A percentile compares a stretch with the other conserved stretches of the same genome.
Evolutionary conservation across 2,888 invertebrate genomes (phyloP).

Genomic region (Polyommatus iphigenia): DNA sequence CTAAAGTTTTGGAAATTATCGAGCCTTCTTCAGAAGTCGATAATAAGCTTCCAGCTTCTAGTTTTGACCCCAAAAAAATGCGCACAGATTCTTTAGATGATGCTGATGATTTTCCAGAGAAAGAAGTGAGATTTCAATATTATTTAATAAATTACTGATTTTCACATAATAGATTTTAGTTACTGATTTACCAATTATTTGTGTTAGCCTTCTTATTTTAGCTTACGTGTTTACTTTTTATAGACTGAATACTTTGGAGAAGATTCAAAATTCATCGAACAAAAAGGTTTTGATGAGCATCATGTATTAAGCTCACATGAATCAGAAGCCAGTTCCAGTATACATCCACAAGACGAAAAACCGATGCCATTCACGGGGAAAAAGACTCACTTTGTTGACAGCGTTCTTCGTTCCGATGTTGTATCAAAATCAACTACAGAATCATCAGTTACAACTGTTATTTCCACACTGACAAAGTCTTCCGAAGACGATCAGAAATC

Average conservation of each 20-base stretch:
- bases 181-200: not conserved
- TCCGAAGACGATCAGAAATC: constrained; percentile 74
- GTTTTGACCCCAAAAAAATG: constrained; percentile 72
- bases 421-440: constrained; percentile 75
- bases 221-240: constrained; percentile 38
- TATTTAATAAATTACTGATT: not conserved
- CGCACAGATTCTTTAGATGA: constrained; percentile 76
- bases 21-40: constrained; percentile 72
- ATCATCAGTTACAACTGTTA: constrained; percentile 72
- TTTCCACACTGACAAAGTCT: constrained; percentile 71
- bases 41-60: constrained; percentile 60
- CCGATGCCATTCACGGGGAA: constrained; percentile 51
- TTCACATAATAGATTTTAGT: not conserved
- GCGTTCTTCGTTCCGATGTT: constrained; percentile 58
- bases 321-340: constrained; percentile 50
- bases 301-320: constrained; percentile 45
- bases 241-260: constrained; percentile 68
- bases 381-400: constrained; percentile 61
- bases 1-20: constrained; percentile 76
- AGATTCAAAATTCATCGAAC: constrained; percentile 55
- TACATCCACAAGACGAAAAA: constrained; percentile 49
- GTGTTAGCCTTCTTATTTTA: not conserved
- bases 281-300: constrained; percentile 43
- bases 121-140: constrained; percentile 57
- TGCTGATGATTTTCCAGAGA: constrained; percentile 77